phyloP scores from a whole-genome alignment of 1,140 invertebrate genomes.

The Cydia strobilella region DNA sequence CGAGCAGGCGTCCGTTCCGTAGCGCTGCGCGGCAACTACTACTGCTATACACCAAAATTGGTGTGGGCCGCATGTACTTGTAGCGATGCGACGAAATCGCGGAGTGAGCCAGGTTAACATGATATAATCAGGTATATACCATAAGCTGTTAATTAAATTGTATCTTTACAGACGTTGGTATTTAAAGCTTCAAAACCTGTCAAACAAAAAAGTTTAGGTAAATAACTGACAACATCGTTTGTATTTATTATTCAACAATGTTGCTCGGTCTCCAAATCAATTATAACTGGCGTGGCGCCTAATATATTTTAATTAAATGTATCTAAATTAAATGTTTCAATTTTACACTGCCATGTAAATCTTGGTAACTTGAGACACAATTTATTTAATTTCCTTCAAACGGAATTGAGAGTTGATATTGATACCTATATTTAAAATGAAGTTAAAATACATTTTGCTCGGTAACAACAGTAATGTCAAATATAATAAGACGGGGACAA shows the following conservation, averaged over 20 bases:
- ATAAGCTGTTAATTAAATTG: background rate
- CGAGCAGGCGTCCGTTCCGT: too few species aligned
- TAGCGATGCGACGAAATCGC: too few species aligned
- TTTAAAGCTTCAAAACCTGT: background rate
- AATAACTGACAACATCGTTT: background rate
- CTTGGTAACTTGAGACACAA: conserved; percentile 22
- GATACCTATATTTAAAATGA: conserved; percentile 22
- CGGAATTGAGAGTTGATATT: conserved; percentile 12
- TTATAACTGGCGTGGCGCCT: background rate
- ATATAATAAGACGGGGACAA: background rate
- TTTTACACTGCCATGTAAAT: conserved; percentile 16
- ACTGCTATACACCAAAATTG: too few species aligned
- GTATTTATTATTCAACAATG: background rate
- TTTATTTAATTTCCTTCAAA: conserved; percentile 28
- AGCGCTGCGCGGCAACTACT: too few species aligned
- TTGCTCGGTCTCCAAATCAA: conserved; percentile 20
- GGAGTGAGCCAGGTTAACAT: too few species aligned
- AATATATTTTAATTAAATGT: conserved; percentile 22
- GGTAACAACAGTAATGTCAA: background rate
- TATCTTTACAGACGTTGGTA: background rate
- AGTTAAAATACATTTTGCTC: background rate
- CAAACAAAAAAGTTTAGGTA: background rate
- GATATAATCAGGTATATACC: background rate
- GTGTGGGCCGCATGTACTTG: too few species aligned
- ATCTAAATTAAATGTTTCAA: conserved; percentile 19